Percentiles rank a stretch among this genome's conserved stretches.
phyloP scores from a whole-genome alignment of 2,113 vertebrate species.

The Forbesichthys agassizii region DNA sequence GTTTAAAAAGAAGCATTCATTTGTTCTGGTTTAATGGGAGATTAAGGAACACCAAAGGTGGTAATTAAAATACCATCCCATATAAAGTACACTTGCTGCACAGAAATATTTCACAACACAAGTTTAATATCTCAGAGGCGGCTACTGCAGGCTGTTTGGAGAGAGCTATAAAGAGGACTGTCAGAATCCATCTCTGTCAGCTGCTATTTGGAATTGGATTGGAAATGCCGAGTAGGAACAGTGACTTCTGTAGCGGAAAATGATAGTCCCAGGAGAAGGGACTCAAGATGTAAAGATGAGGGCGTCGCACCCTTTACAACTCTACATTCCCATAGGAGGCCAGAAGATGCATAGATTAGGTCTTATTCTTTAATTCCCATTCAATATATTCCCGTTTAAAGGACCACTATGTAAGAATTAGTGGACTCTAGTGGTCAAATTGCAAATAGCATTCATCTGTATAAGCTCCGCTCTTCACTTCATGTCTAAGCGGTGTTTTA shows the following conservation, averaged over 20 bases:
- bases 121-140: slow-evolving; percentile 1
- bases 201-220: slow-evolving; percentile 24
- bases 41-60: neutral
- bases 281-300: neutral
- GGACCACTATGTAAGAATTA: no score
- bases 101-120: neutral
- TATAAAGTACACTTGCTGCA: neutral
- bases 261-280: slow-evolving; percentile 3
- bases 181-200: slow-evolving; percentile 4
- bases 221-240: slow-evolving; percentile 15
- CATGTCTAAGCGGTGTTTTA: no score
- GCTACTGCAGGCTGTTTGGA: slow-evolving; percentile 1
- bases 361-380: slow-evolving; percentile 8
- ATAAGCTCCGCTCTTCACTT: no score
- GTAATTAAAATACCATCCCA: neutral
- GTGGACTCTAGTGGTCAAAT: no score
- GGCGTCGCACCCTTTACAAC: no score
- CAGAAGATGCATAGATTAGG: neutral
- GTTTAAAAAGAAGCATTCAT: no score
- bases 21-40: no score
- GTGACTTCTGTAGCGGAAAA: slow-evolving; percentile 15
- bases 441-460: no score
- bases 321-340: neutral
- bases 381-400: neutral
- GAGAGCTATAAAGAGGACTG: neutral